Conservation (phyloP, 2,797 vertebrate genomes). For the Silurus aristotelis region DNA sequence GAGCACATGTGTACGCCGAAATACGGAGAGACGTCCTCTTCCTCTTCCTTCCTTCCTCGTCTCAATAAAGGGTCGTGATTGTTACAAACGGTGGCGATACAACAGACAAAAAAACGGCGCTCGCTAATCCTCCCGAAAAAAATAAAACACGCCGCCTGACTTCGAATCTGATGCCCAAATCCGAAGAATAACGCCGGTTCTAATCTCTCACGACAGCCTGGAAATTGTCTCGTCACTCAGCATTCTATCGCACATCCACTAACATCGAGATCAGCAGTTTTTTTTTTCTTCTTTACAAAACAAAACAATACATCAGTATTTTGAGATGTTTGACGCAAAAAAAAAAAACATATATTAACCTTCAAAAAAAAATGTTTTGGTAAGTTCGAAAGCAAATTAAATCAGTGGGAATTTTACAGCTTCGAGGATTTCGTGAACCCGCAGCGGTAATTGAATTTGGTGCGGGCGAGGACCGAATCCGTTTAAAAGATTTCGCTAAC, state of each 20-base stretch:
- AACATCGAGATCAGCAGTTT: constrained; percentile 54
- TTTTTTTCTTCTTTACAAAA: constrained; percentile 25
- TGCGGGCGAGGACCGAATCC: constrained; percentile 23
- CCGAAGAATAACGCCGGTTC: constrained; percentile 49
- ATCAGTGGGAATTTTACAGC: constrained; percentile 42
- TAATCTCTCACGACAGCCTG: constrained; percentile 57
- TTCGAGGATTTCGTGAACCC: constrained; percentile 39
- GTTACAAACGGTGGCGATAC: constrained; percentile 24
- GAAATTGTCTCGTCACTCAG: constrained; percentile 59
- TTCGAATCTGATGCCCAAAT: neutral
- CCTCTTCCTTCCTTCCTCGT: constrained; percentile 2
- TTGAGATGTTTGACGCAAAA: constrained; percentile 37
- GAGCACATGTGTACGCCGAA: neutral
- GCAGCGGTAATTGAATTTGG: constrained; percentile 50
- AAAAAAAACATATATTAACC: constrained; percentile 45
- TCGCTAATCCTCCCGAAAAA: constrained; percentile 22
- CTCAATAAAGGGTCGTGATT: constrained; percentile 16
- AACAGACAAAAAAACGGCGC: neutral
- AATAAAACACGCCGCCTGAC: neutral
- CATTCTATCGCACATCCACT: constrained; percentile 15
- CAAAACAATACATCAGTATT: constrained; percentile 44
- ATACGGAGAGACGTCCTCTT: neutral
- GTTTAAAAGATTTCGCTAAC: constrained; percentile 44
- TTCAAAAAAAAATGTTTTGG: constrained; percentile 52
- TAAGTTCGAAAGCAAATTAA: constrained; percentile 50